Evolutionary conservation across 2,888 invertebrate genomes (phyloP).

Genomic region (Venusia cambrica): DNA sequence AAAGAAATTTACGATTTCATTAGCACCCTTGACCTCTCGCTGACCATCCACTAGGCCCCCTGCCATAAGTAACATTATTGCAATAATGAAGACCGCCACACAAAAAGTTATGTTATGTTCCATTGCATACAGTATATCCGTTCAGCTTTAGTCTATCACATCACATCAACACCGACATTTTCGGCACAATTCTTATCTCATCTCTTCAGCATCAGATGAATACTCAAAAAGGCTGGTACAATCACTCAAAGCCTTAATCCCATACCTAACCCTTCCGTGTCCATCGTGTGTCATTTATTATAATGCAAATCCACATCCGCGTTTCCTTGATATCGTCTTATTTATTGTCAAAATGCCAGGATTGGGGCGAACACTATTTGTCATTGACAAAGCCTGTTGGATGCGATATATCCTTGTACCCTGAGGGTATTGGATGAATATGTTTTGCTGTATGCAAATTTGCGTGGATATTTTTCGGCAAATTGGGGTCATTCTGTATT

Average conservation of each 20-base stretch:
- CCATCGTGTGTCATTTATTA: slow-evolving; percentile 77
- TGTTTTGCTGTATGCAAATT: slow-evolving; percentile 33
- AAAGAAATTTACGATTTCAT: no score
- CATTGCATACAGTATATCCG: no score
- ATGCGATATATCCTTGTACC: slow-evolving; percentile 47
- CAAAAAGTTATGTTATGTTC: no score
- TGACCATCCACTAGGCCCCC: no score
- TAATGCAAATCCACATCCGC: slow-evolving; percentile 49
- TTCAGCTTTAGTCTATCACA: no score
- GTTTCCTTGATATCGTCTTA: slow-evolving; percentile 71
- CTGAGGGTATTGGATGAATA: slow-evolving; percentile 50
- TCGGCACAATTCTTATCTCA: no score
- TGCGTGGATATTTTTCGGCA: slow-evolving; percentile 29
- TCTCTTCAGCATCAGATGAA: no score
- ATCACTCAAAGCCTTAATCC: slow-evolving; percentile 61
- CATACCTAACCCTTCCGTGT: slow-evolving; percentile 65
- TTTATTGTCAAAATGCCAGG: slow-evolving; percentile 78
- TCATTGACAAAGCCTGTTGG: slow-evolving; percentile 73
- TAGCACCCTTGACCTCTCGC: no score
- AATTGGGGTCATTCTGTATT: slow-evolving; percentile 28
- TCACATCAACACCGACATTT: no score
- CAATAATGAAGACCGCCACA: no score
- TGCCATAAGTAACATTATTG: no score
- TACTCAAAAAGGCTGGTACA: no score
- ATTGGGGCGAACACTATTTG: slow-evolving; percentile 70